Conservation (phyloP, 1,140 invertebrate genomes). For the Nomia melanderi region DNA sequence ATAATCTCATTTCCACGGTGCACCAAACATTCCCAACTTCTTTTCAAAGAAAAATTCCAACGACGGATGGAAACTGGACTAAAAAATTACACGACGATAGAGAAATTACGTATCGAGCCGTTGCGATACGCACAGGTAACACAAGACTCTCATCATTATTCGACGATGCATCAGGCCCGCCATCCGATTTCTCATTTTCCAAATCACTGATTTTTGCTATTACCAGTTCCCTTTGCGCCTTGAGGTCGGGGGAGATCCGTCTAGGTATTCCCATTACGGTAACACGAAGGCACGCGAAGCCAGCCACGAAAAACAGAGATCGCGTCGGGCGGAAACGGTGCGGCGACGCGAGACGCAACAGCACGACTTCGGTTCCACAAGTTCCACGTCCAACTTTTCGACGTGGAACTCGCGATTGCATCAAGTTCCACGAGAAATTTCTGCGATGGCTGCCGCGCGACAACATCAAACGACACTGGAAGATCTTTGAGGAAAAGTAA, state of each 20-base stretch:
- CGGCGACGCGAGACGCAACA: too few relatives aligned
- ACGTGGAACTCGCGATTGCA: background rate
- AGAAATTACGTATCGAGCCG: too few relatives aligned
- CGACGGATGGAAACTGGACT: too few relatives aligned
- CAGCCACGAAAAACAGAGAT: background rate
- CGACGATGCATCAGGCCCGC: background rate
- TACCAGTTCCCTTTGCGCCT: background rate
- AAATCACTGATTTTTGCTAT: conserved; percentile 1
- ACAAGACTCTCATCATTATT: background rate
- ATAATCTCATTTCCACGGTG: too few relatives aligned
- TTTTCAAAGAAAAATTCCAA: too few relatives aligned
- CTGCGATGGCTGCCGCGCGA: conserved; percentile 1
- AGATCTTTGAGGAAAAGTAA: conserved; percentile 37
- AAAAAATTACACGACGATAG: too few relatives aligned
- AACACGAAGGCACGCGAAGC: conserved; percentile 1
- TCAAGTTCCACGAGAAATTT: background rate
- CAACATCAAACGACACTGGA: conserved; percentile 5
- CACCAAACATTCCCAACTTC: too few relatives aligned
- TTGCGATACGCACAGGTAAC: too few relatives aligned
- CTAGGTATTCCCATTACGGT: background rate
- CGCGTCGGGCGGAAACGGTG: background rate
- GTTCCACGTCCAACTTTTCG: background rate
- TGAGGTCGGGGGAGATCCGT: background rate
- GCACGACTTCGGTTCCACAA: background rate
- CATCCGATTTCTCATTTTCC: conserved; percentile 1